Base-by-base conservation (phyloP, 2,888 invertebrate species). In the Chymomyza procnemis region DNA sequence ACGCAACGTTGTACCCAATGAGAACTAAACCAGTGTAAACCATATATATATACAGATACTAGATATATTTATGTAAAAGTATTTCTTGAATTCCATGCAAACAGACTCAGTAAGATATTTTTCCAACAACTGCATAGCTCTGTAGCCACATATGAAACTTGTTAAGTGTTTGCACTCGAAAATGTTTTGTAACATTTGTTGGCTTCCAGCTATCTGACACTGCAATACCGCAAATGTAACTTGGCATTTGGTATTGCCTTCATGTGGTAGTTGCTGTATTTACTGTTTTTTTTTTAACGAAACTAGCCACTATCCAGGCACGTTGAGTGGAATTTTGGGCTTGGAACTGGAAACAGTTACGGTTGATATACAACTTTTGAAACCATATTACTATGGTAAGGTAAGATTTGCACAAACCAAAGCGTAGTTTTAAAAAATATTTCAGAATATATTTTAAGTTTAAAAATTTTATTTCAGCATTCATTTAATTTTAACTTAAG, bases 1-100 rank as follows among this genome's bases (percentile, higher is more conserved):
- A 71, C 65, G 66, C 64, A 59, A 55, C 22, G 73, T 69, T 67
- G 66, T 19, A 55, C 55, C 58, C 60, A 16, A 63, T 4, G 8
- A 9, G 9, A 8, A 34, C 6, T 4, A 26, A 26, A 26, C 5
- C 26, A 26, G 1, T 26, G 0, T 26, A 26, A 26, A 26, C 8
- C 0, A 26, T 6, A 26, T 26, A n/a, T n/a, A n/a, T 26, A 26
- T 26, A 26, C 6, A 41, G 34, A n/a, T n/a, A n/a, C 34, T 12
- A 2, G 34, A 1, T 12, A 2, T 9, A 1, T 26, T 26, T 41
- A 41, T 2, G 6, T 41, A 12, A 9, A 41, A 41, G 34, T 41
- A 5, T 12, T 12, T 41, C 34, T 41, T 12, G 12, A 41, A 41
- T 14, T 9, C 34, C 12, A 41, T 41, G 12, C 34, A 41, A 9